Evolutionary conservation across 1,140 invertebrate species (phyloP).

Genomic region (Hycleus phaleratus): DNA sequence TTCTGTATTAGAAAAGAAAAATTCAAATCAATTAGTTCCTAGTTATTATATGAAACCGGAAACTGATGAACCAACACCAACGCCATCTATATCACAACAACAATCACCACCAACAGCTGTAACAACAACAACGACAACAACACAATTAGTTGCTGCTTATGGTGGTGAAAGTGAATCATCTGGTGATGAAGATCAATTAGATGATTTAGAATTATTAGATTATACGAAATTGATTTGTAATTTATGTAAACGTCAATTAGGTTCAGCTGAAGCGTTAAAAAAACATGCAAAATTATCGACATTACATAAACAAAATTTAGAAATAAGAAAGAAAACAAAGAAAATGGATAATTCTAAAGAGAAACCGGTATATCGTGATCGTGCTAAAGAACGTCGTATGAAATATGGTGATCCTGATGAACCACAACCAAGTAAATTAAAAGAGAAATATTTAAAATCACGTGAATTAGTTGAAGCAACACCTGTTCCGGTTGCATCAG

Average conservation of each 20-base stretch:
- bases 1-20: slow-evolving; percentile 71
- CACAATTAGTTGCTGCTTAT: slow-evolving; percentile 68
- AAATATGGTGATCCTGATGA: slow-evolving; percentile 88
- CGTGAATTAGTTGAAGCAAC: slow-evolving; percentile 35
- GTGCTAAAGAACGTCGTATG: slow-evolving; percentile 89
- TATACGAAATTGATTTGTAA: slow-evolving; percentile 88
- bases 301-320: slow-evolving; percentile 90
- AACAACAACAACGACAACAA: slow-evolving; percentile 10
- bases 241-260: slow-evolving; percentile 91
- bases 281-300: slow-evolving; percentile 93
- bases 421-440: slow-evolving; percentile 62
- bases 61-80: slow-evolving; percentile 4
- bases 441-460: slow-evolving; percentile 50
- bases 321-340: slow-evolving; percentile 35
- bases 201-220: slow-evolving; percentile 65
- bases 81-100: slow-evolving; percentile 11
- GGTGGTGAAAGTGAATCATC: slow-evolving; percentile 55
- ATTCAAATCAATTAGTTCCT: slow-evolving; percentile 17
- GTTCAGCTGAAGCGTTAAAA: slow-evolving; percentile 75
- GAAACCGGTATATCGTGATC: slow-evolving; percentile 63
- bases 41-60: slow-evolving; percentile 20
- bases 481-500: slow-evolving; percentile 33
- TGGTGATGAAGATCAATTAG: slow-evolving; percentile 48
- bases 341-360: slow-evolving; percentile 37
- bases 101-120: slow-evolving; percentile 11